phyloP scores from a whole-genome alignment of 2,888 invertebrate genomes.

The Eurytoma adleriae region DNA sequence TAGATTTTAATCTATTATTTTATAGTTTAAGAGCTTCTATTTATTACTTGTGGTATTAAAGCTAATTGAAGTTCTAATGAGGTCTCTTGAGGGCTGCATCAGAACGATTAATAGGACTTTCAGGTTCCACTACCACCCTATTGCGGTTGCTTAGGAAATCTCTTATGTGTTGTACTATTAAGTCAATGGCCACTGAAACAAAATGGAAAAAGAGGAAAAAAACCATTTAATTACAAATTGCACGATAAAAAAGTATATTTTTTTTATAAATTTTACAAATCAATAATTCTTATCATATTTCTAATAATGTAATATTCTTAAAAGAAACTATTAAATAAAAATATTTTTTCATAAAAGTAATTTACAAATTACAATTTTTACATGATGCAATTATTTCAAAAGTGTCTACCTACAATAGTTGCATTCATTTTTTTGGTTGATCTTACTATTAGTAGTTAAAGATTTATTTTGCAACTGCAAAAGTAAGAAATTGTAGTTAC shows the following conservation, averaged over 20 bases:
- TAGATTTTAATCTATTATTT: conserved; percentile 29
- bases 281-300: not conserved
- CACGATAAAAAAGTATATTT: conserved; percentile 50
- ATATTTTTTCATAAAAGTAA: not conserved
- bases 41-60: conserved; percentile 28
- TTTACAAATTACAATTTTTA: conserved; percentile 51
- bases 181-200: conserved; percentile 95
- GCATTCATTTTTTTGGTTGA: conserved; percentile 5
- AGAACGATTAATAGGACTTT: conserved; percentile 67
- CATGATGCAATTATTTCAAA: conserved; percentile 44
- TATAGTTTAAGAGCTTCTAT: conserved; percentile 35
- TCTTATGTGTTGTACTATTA: conserved; percentile 97
- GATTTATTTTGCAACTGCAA: conserved; percentile 16
- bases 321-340: too few relatives aligned
- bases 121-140: conserved; percentile 67
- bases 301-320: too few relatives aligned
- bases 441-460: not conserved
- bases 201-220: conserved; percentile 62
- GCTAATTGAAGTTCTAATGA: conserved; percentile 62
- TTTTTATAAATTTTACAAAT: conserved; percentile 47
- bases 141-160: conserved; percentile 86
- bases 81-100: conserved; percentile 71
- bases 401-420: conserved; percentile 18
- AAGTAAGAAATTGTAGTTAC: conserved; percentile 28
- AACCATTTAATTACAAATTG: conserved; percentile 46